Base-by-base conservation (phyloP, 1,140 invertebrate genomes). In the Aphidius ervi region DNA sequence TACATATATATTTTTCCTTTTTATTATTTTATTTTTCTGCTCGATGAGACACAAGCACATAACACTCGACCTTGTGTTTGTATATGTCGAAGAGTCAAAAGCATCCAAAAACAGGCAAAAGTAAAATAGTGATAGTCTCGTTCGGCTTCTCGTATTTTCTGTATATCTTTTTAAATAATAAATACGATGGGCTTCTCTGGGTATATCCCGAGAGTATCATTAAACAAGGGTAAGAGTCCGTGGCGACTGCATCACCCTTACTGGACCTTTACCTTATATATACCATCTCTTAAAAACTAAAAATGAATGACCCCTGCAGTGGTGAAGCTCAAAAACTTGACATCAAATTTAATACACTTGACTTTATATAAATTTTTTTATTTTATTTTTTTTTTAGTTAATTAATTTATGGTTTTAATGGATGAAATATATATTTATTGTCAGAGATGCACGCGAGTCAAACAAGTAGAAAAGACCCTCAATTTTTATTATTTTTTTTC, bases 141-240 rank as follows among this genome's bases (percentile, higher is more conserved):
- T 65, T 67, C 52, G 56, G 58, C 64, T 62, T 31, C 47, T 53
- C 65, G 64, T 56, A 52, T 69, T 63, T 67, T 31, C 23, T 31
- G 23, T 65, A 71, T 70, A 71, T 72, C 64, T 63, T 68, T 68
- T 70, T 79, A 79, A 79, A 79, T 79, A 79, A 79, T 78, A 79
- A 79, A 79, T 78, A 78, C 70, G 75, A 71, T 70, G 73, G 73
- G 72, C 71, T 75, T 76, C 71, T 71, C 67, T 65, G 69, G 70
- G 72, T 68, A 75, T 78, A 73, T 72, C 77, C 75, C 77, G 67
- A 75, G 77, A 76, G 77, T 78, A 71, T 76, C 76, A 80, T 80
- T 80, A 80, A 9, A 40, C 52, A 74, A 69, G 70, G 77, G 74
- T 73, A 77, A 71, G 74, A 68, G 65, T 50, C 62, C 63, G 50